Conservation (phyloP, 1,140 invertebrate genomes). For the Lasioglossum baleicum region DNA sequence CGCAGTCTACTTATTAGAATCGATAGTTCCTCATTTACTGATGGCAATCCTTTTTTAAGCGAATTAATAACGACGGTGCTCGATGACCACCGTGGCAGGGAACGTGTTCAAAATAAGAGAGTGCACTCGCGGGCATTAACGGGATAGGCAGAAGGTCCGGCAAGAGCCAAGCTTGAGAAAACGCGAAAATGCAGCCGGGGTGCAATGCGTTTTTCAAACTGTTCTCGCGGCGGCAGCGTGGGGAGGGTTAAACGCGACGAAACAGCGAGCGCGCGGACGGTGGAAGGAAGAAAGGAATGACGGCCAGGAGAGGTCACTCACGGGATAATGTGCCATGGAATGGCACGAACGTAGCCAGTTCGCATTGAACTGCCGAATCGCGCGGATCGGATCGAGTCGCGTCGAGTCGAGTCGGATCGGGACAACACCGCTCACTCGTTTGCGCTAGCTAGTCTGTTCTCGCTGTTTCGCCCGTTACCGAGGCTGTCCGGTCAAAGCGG, state of each 20-base stretch:
- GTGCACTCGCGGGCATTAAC: too few relatives aligned
- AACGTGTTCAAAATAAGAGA: too few relatives aligned
- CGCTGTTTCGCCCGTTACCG: background rate
- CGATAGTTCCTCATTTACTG: too few relatives aligned
- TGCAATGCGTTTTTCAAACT: too few relatives aligned
- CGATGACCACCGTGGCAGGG: too few relatives aligned
- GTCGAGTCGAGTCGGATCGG: background rate
- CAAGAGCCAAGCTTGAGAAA: too few relatives aligned
- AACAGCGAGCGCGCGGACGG: conserved; percentile 19
- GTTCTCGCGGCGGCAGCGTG: background rate
- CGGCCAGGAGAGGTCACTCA: conserved; percentile 47
- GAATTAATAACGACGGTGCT: too few relatives aligned
- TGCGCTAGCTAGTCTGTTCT: background rate
- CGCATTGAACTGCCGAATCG: conserved; percentile 66
- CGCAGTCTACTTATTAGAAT: too few relatives aligned
- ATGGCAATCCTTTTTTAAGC: too few relatives aligned
- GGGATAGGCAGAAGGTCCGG: too few relatives aligned
- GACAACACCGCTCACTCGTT: background rate
- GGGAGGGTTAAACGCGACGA: conserved; percentile 5
- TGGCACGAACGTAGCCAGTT: conserved; percentile 61
- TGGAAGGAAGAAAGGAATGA: conserved; percentile 11
- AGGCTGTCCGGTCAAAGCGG: background rate
- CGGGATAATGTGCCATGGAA: conserved; percentile 59
- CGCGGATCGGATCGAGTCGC: conserved; percentile 27
- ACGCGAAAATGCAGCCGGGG: too few relatives aligned